Evolutionary conservation across 2,888 invertebrate genomes (phyloP), one percentile per base, ranked within the genome.

Genomic region (Heliconius cydno): DNA sequence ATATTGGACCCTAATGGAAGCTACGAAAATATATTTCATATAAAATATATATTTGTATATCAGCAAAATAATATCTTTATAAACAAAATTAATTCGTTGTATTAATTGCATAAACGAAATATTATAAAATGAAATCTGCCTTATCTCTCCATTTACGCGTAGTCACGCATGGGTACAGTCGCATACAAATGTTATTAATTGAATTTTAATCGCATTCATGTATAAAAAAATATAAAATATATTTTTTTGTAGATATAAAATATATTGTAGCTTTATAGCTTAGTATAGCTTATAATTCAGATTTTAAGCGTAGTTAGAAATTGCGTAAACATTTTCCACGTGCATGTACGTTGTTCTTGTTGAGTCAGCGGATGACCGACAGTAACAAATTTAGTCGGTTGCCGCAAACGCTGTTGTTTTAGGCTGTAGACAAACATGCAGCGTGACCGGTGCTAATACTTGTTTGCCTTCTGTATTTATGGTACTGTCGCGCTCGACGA

Each of bases 321-420:
- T 72, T 52, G 52, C 63, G 10, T 52, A 76, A 12, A 79, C 73
- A 79, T 84, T 86, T 84, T 89, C 82, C 76, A 34, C 68, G n/a
- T 82, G 81, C 81, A 82, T 83, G 90, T 92, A 91, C 91, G 80
- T 80, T 77, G 82, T 84, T 83, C 81, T 84, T 86, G 88, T 86
- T 92, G 93, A 94, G 90, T 95, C 94, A 94, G 94, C 94, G 87
- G 87, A 89, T 92, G 91, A 91, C 92, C 91, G 89, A 86, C 88
- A 90, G 92, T 88, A 90, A 92, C 94, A 92, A 93, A 93, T 92
- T 92, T 89, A 90, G 90, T 89, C 88, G 87, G 89, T 86, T 89
- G 90, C 90, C 91, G 92, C 94, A 94, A 92, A 93, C 93, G 91
- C 91, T 95, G 95, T 95, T 95, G 94, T 94, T 95, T 95, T 94